Conservation (phyloP, 1,140 invertebrate species). For the Saccostrea echinata region DNA sequence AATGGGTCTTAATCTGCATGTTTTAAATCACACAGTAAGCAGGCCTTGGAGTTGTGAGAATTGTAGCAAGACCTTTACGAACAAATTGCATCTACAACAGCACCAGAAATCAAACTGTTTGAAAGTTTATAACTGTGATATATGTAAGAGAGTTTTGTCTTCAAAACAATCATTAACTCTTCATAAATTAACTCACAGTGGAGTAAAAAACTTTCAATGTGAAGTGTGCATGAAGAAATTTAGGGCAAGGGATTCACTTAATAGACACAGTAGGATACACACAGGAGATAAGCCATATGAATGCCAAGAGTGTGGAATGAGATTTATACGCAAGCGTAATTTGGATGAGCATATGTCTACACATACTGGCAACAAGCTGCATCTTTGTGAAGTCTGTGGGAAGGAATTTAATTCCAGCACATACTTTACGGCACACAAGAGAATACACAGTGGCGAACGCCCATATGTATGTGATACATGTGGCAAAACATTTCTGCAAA, state of each 20-base stretch:
- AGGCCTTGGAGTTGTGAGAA: neutral
- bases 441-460: constrained; percentile 37
- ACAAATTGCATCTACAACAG: neutral
- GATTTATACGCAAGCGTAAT: constrained; percentile 84
- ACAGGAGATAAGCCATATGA: constrained; percentile 93
- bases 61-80: neutral
- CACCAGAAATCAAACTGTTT: neutral
- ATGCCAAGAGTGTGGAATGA: constrained; percentile 93
- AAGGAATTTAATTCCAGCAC: constrained; percentile 22
- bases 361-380: constrained; percentile 55
- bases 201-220: constrained; percentile 83
- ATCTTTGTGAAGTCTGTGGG: constrained; percentile 40
- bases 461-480: constrained; percentile 53
- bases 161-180: neutral
- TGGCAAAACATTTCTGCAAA: constrained; percentile 86
- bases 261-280: constrained; percentile 81
- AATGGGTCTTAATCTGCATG: neutral
- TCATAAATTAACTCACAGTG: neutral
- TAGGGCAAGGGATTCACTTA: constrained; percentile 87
- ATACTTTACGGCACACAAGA: constrained; percentile 38
- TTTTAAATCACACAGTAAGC: neutral
- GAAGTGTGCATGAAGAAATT: constrained; percentile 94
- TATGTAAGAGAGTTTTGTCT: neutral
- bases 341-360: constrained; percentile 87
- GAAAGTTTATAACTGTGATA: neutral